Base-by-base conservation (phyloP, 1,140 invertebrate species). In the Drosophila sturtevanti region DNA sequence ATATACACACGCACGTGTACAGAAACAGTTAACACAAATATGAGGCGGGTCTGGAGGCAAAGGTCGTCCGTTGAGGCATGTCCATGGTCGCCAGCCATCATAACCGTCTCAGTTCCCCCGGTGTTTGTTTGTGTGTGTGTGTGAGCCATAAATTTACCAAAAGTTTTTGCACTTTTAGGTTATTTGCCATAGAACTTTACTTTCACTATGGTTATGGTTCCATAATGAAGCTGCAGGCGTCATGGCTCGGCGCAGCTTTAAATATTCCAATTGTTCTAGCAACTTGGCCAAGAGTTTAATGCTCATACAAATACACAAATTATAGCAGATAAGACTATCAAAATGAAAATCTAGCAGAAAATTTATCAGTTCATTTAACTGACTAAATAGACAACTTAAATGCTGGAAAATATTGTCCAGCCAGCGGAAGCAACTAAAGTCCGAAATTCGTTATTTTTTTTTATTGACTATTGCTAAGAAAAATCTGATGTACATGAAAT, bases 401-500 rank as follows among this genome's bases (percentile, higher is more conserved):
- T 73, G 69, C 72, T 73, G 34, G 34, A 35, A 55, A 61, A 66
- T 62, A 59, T 73, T 72, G 41, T 31, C 37, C n/a, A 22, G 71
- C 44, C 21, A 37, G 48, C 63, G 72, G 72, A 75, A 75, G 72
- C 72, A 38, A 38, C 58, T 22, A 34, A 61, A 75, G 72, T 75
- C 72, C 12, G 18, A 48, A 48, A 48, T 31, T 31, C 27, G 27
- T 31, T 68, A 68, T 68, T 75, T 75, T 37, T 75, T 75, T 61
- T 76, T 75, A 76, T 76, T 76, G 72, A 59, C 55, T 62, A 38
- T 34, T 52, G 61, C 61, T 74, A 75, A 65, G 64, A 2, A 21
- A 76, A 76, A 76, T 76, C 72, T 76, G 72, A 77, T 77, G 64
- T 77, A 77, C 74, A 77, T 68, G 65, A 77, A 77, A 77, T 70